phyloP scores from a whole-genome alignment of 2,888 invertebrate genomes.

The Caenorhabditis plicata region DNA sequence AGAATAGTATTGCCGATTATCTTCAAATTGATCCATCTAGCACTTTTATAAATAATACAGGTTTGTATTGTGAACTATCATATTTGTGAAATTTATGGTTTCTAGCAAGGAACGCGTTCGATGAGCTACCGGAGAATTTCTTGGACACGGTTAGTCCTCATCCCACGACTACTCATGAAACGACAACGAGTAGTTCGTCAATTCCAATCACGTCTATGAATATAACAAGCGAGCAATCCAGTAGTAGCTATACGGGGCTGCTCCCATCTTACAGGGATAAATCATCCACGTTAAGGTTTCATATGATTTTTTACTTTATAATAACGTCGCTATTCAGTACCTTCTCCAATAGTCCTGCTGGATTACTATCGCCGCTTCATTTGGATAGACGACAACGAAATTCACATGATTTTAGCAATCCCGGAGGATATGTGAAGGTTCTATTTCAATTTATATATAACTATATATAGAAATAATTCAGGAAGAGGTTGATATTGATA shows the following conservation, averaged over 20 bases:
- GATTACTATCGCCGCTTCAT: slow-evolving; percentile 57
- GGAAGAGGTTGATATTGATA: slow-evolving; percentile 22
- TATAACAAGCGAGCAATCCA: slow-evolving; percentile 32
- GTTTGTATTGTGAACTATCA: slow-evolving; percentile 4
- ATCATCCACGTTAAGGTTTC: too few species aligned
- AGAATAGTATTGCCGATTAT: slow-evolving; percentile 36
- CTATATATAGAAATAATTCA: not conserved
- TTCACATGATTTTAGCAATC: slow-evolving; percentile 14
- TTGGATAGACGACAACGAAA: slow-evolving; percentile 31
- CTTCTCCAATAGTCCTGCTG: slow-evolving; percentile 45
- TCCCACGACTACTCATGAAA: slow-evolving; percentile 23
- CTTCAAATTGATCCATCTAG: slow-evolving; percentile 58
- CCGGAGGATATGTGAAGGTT: slow-evolving; percentile 43
- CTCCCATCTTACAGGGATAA: too few species aligned
- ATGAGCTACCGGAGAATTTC: slow-evolving; percentile 64
- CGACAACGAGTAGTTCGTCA: not conserved
- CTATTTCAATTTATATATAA: not conserved
- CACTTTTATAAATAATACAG: slow-evolving; percentile 37
- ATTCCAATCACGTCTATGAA: slow-evolving; percentile 37
- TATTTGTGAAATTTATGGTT: slow-evolving; percentile 1
- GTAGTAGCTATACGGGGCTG: too few species aligned
- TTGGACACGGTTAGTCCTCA: slow-evolving; percentile 61
- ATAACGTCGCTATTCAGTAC: too few species aligned
- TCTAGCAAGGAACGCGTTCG: slow-evolving; percentile 32
- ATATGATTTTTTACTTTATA: slow-evolving; percentile 1